phyloP scores from a whole-genome alignment of 2,888 invertebrate species.

The Scaeva pyrastri region DNA sequence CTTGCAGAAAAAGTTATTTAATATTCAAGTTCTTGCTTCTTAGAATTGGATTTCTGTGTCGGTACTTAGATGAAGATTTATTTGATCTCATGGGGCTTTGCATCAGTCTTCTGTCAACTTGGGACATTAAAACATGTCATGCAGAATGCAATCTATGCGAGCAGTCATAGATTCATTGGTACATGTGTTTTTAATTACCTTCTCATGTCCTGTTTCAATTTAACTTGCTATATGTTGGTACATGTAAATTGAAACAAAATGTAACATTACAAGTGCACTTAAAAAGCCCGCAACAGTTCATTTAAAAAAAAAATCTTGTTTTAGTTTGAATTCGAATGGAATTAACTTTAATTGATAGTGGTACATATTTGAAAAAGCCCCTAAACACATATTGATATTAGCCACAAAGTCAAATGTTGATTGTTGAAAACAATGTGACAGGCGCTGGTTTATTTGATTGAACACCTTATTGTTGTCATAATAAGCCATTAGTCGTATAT shows the following conservation, averaged over 20 bases:
- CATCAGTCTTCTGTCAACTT: too few relatives aligned
- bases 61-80: too few relatives aligned
- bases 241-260: background rate
- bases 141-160: background rate
- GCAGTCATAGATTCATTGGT: background rate
- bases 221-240: background rate
- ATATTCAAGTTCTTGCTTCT: too few relatives aligned
- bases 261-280: background rate
- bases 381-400: conserved; percentile 11
- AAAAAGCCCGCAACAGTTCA: too few relatives aligned
- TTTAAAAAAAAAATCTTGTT: too few relatives aligned
- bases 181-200: background rate
- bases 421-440: background rate
- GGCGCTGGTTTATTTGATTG: conserved; percentile 17
- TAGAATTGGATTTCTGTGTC: too few relatives aligned
- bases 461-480: background rate
- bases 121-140: too few relatives aligned
- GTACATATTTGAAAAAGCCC: background rate
- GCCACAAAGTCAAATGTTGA: background rate
- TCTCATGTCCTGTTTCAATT: background rate
- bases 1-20: too few relatives aligned
- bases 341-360: too few relatives aligned
- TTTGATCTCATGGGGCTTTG: too few relatives aligned
- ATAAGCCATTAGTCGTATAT: conserved; percentile 3
- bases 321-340: too few relatives aligned